These are phyloP conservation scores for Spermophilus dauricus DNA, from an alignment of 2,113 vertebrate genomes.

Conservation along the genomic window DNA sequence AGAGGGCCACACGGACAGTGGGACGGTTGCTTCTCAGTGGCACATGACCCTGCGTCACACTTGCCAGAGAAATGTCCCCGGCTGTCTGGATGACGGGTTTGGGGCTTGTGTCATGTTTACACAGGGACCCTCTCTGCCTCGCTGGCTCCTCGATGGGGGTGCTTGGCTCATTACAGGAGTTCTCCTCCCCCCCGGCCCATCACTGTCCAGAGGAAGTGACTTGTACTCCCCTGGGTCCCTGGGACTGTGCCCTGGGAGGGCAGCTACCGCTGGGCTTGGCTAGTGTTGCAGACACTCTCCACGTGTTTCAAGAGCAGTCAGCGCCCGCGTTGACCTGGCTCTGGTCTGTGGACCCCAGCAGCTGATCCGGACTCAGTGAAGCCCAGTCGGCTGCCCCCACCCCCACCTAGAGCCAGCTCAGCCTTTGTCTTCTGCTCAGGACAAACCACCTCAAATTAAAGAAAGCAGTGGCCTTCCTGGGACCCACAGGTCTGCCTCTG, in stretches of 20 bases:
- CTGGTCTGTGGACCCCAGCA: not conserved
- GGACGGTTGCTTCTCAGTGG: not conserved
- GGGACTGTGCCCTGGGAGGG: not conserved
- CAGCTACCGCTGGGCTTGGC: too few species aligned
- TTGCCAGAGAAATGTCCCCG: not conserved
- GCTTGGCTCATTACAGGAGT: not conserved
- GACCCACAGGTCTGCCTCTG: not conserved
- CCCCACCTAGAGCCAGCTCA: not conserved
- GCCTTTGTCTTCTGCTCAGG: not conserved
- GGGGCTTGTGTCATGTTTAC: not conserved
- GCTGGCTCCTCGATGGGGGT: not conserved
- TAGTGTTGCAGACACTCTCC: too few species aligned
- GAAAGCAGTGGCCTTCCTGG: not conserved
- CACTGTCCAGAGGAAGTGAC: not conserved
- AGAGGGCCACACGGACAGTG: not conserved
- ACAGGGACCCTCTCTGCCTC: fast-evolving
- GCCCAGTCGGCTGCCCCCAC: not conserved
- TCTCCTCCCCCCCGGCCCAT: not conserved
- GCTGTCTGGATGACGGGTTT: not conserved
- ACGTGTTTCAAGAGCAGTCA: too few species aligned
- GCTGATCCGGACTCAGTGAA: not conserved
- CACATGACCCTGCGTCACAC: fast-evolving
- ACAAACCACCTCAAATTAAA: not conserved
- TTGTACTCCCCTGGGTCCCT: fast-evolving
- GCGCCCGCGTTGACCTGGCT: too few species aligned